A percentile compares a stretch with the other conserved stretches of the same genome.
Evolutionary conservation across 2,113 vertebrate species (phyloP).

Genomic region (Gymnocephalus cernua): DNA sequence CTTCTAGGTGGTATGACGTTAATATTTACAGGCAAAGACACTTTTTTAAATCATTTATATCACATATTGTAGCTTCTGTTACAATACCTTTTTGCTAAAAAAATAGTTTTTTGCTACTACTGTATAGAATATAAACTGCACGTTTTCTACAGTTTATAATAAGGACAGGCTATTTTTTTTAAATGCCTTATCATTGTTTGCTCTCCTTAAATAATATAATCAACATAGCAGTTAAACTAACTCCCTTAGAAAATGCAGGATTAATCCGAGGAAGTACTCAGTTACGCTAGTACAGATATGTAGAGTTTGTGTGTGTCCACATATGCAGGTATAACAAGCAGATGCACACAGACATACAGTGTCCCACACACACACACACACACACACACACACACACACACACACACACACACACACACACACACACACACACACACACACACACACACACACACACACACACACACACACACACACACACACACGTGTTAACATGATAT

Average conservation of each 20-base stretch:
- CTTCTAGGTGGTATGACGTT: neutral
- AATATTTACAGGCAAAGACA: neutral
- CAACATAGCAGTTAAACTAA: neutral
- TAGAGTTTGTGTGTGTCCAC: neutral
- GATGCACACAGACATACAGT: neutral
- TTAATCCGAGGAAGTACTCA: neutral
- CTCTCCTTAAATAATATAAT: neutral
- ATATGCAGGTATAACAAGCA: conserved; percentile 1
- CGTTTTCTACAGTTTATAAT: neutral
- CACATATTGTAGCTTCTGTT: neutral
- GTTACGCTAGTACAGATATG: neutral
- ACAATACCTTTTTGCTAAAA: neutral
- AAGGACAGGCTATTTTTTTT: neutral
- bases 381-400: conserved; percentile 7
- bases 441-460: conserved; percentile 18
- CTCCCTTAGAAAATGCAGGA: neutral
- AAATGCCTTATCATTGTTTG: neutral
- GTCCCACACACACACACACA: neutral
- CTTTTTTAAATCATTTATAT: neutral
- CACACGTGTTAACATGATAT: neutral
- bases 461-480: conserved; percentile 7
- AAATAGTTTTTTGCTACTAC: neutral
- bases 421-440: conserved; percentile 3
- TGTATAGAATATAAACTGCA: neutral
- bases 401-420: conserved; percentile 17